Evolutionary conservation across 2,113 vertebrate species (phyloP).

Genomic region (Nerophis lumbriciformis): DNA sequence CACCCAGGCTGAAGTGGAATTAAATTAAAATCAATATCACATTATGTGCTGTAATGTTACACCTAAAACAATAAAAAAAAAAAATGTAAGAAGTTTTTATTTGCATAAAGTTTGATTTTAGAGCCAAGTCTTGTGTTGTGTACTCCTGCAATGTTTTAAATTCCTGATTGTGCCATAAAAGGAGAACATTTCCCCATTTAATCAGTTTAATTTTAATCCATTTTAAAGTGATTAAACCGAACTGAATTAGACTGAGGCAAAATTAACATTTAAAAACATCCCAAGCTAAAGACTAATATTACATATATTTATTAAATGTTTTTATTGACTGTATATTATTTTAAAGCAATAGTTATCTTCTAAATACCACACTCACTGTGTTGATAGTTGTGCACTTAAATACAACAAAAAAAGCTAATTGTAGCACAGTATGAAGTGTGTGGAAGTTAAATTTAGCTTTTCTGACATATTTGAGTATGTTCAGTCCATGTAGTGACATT

Average conservation of each 20-base stretch:
- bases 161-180: slow-evolving; percentile 6
- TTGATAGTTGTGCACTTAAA: slow-evolving; percentile 15
- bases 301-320: slow-evolving; percentile 4
- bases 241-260: slow-evolving; percentile 13
- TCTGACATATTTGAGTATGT: slow-evolving; percentile 35
- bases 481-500: slow-evolving; percentile 26
- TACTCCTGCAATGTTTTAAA: not conserved
- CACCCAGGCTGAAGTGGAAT: slow-evolving; percentile 10
- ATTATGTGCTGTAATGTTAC: slow-evolving; percentile 10
- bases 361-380: not conserved
- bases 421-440: slow-evolving; percentile 25
- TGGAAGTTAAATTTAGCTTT: slow-evolving; percentile 36
- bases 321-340: slow-evolving; percentile 1
- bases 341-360: not conserved
- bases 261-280: slow-evolving; percentile 19
- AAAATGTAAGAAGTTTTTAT: not conserved
- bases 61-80: slow-evolving; percentile 9
- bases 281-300: slow-evolving; percentile 23
- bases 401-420: slow-evolving; percentile 5
- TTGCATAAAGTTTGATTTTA: not conserved
- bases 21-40: slow-evolving; percentile 1
- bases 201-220: slow-evolving; percentile 29
- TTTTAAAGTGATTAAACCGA: slow-evolving; percentile 4
- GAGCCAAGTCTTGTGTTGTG: slow-evolving; percentile 11
- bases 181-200: not conserved